Evolutionary conservation across 2,888 invertebrate species (phyloP), one percentile per base, ranked within the genome.

Genomic region (Griposia aprilina): DNA sequence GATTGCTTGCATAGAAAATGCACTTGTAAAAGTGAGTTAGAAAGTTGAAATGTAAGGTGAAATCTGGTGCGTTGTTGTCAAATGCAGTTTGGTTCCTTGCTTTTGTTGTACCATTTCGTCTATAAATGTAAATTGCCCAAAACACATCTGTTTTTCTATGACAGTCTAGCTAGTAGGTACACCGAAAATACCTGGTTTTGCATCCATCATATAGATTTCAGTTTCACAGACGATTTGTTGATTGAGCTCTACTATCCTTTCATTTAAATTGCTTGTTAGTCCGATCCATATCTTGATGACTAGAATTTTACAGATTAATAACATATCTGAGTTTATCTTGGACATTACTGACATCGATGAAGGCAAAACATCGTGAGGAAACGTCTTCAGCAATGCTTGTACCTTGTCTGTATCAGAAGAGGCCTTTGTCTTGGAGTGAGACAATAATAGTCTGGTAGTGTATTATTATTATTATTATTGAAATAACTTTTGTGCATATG

Each of bases 51-150:
- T 20, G 30, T 15, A 2, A 1, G 20, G 52, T 26, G 15, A 45
- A 80, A 74, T 80, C 69, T 13, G 55, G 20, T 60, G 48, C 30
- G 26, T 82, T 82, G 45, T 66, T 60, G 45, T 60, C 36, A 57
- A 57, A 69, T 63, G 55, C 48, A 62, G 11, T 13, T 65, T 72
- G 0, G 62, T 26, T 60, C 30, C 8, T 23, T 15, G 17, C 23
- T 71, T 60, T 45, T 30, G 7, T 7, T 13, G 17, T 20, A 48
- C 48, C 10, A 45, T 74, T 63, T 45, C 50, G 17, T 62, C 62
- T 7, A 8, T 30, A 50, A 20, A 52, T 50, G 23, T 48, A 55
- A 55, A 76, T 63, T 55, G 13, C 3, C 17, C 2, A 5, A 13
- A 55, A 74, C 3, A 74, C 3, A 20, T n/a, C 13, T 45, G 17